Base-by-base conservation (phyloP, 2,113 vertebrate species). In the Cheirogaleus medius region DNA sequence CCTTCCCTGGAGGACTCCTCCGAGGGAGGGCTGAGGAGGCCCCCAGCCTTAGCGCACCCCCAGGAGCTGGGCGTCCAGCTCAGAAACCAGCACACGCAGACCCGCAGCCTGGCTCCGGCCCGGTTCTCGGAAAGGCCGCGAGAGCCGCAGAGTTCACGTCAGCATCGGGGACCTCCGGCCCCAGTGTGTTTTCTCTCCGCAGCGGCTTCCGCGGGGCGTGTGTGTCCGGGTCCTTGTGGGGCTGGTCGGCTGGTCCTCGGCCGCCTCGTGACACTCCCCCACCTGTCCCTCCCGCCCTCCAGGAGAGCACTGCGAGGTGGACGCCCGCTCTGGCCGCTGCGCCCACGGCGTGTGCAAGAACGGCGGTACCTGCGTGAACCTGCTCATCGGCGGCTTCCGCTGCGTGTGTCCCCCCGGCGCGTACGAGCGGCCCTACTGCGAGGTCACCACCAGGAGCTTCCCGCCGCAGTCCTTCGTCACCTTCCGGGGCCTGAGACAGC, bases 291-390 rank as follows among this genome's bases (percentile, higher is more conserved):
- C 77, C 60, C 3, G 1, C 88, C 73, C 96, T 69, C 23, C 96
- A 99, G 99, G 99, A 18, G 99, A 99, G 39, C 98, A 86, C 90
- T 99, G 99, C 0, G 99, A 99, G 97, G 98, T 99, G 98, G 98
- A 97, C 0, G 96, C 97, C 0, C 98, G 99, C 90, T 99, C 99
- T 0, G 99, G 99, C 44, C 99, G 99, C 97, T 99, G 99, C 0
- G 98, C 99, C 3, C 98, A 98, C 0, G 99, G 99, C 0, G 98
- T 99, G 18, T 99, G 99, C 58, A 99, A 98, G 95, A 99, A 99
- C 0, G 99, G 99, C 14, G 99, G 99, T 12, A 99, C 98, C 25
- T 99, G 99, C 0, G 96, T 99, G 88, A 99, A 99, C 97, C 98
- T 99, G 56, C 99, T 99, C 34, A 93, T 99, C 0, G 99, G 99